These are phyloP conservation scores for Zonitis immaculata DNA, from an alignment of 2,888 invertebrate species.

Conservation along the genomic window DNA sequence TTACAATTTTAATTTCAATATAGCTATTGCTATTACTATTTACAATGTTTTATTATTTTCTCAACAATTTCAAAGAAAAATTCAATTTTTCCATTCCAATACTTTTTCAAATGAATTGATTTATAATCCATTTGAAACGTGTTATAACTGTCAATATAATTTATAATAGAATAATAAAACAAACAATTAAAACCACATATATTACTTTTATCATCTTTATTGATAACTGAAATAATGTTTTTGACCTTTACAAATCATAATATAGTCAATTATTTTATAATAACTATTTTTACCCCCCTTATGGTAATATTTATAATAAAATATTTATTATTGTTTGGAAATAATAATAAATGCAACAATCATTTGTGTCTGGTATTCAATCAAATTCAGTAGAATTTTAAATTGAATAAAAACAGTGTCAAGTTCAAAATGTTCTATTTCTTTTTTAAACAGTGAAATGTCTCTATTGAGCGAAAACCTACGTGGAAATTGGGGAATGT, in stretches of 20 bases:
- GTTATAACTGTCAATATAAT: background rate
- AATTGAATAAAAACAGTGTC: no score
- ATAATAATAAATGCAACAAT: background rate
- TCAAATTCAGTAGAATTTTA: background rate
- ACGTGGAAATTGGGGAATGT: no score
- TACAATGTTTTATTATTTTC: background rate
- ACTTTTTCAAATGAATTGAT: background rate
- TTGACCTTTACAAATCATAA: background rate
- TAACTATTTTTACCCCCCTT: no score
- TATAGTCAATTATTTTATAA: no score
- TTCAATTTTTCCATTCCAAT: no score
- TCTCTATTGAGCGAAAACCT: no score
- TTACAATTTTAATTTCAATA: background rate
- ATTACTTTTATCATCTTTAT: background rate
- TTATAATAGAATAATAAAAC: background rate
- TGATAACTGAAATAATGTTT: background rate
- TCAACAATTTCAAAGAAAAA: background rate
- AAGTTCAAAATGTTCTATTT: no score
- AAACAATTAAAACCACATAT: background rate
- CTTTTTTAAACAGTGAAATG: no score
- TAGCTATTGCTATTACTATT: background rate
- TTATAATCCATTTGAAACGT: background rate
- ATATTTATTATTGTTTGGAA: no score
- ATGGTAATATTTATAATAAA: no score
- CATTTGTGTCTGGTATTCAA: background rate